Conservation (phyloP, 2,113 vertebrate genomes). For the Tiliqua scincoides region DNA sequence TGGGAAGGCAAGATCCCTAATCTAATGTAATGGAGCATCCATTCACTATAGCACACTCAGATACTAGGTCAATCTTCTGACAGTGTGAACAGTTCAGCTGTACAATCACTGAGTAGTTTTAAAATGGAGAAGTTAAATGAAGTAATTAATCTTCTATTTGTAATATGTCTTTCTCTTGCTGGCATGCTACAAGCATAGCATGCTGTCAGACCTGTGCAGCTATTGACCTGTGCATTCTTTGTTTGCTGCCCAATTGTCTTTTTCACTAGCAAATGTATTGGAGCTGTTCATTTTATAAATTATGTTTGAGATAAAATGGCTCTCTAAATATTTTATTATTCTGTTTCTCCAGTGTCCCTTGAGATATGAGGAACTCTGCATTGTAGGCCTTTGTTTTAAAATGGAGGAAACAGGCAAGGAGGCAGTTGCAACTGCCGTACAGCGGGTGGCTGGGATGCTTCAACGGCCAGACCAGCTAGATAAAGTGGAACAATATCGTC, state of each 20-base stretch:
- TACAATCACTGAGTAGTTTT: background rate
- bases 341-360: constrained; percentile 17
- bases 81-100: background rate
- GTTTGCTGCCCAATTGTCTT: background rate
- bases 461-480: constrained; percentile 97
- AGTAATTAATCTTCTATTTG: background rate
- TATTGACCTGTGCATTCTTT: background rate
- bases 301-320: background rate
- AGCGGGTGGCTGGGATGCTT: constrained; percentile 96
- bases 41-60: background rate
- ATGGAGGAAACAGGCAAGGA: constrained; percentile 97
- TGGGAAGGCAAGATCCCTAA: background rate
- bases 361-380: constrained; percentile 47
- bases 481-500: constrained; percentile 96
- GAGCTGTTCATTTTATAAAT: background rate
- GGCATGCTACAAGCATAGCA: background rate
- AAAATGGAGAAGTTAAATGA: background rate
- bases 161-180: background rate
- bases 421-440: constrained; percentile 93
- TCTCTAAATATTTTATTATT: background rate
- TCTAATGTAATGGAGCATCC: background rate
- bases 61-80: background rate
- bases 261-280: background rate
- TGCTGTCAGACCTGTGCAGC: background rate
- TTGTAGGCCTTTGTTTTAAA: constrained; percentile 19